These are phyloP conservation scores for Heptranchias perlo DNA, from an alignment of 2,113 vertebrate species.

Conservation along the genomic window DNA sequence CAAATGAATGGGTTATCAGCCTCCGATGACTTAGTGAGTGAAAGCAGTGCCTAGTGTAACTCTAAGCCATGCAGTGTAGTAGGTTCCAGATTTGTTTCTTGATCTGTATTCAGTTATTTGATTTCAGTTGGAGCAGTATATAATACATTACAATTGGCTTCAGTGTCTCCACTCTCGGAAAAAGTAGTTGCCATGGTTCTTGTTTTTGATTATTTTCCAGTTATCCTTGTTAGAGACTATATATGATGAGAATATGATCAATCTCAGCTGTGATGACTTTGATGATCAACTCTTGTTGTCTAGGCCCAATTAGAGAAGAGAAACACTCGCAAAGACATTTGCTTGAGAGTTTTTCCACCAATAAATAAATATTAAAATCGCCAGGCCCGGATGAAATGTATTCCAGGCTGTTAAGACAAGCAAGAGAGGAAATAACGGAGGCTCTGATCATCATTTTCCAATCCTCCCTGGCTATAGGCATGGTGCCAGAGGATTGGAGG, in stretches of 20 bases:
- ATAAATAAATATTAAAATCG: too few relatives aligned
- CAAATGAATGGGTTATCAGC: not conserved
- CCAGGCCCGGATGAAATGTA: too few relatives aligned
- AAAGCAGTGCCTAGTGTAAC: not conserved
- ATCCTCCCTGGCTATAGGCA: too few relatives aligned
- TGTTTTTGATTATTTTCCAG: not conserved
- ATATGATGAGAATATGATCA: not conserved
- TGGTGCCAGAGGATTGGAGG: too few relatives aligned
- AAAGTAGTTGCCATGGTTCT: not conserved
- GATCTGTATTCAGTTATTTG: not conserved
- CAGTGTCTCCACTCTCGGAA: not conserved
- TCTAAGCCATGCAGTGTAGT: not conserved
- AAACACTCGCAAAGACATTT: too few relatives aligned
- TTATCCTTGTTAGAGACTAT: not conserved
- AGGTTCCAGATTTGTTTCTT: not conserved
- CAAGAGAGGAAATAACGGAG: too few relatives aligned
- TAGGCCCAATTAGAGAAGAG: not conserved
- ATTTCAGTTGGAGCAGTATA: not conserved
- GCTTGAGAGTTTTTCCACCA: too few relatives aligned
- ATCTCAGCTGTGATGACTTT: not conserved
- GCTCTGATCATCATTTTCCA: too few relatives aligned
- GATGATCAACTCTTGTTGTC: not conserved
- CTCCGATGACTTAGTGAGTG: not conserved
- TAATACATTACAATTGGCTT: not conserved
- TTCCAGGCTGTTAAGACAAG: too few relatives aligned